Evolutionary conservation across 2,888 invertebrate species (phyloP).

Genomic region (Eledona agricola): DNA sequence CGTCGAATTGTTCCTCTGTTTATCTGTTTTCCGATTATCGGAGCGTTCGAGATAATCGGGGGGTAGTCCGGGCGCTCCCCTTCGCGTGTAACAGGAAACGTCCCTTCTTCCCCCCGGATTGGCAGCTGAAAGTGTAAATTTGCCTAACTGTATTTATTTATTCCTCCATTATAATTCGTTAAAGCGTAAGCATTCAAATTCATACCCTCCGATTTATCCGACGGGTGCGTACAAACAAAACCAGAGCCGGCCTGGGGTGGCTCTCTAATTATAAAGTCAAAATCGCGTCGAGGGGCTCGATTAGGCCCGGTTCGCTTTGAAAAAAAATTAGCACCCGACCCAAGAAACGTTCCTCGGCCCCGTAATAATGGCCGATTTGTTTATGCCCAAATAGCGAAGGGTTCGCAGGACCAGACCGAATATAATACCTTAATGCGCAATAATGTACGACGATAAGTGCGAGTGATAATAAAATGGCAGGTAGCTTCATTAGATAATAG

Average conservation of each 20-base stretch:
- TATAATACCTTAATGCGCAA: constrained; percentile 28
- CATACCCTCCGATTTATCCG: constrained; percentile 60
- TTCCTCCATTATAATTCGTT: constrained; percentile 62
- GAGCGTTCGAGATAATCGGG: constrained; percentile 23
- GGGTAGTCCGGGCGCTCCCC: constrained; percentile 17
- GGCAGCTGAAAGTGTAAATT: constrained; percentile 62
- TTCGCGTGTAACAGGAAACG: constrained; percentile 29
- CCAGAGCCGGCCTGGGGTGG: constrained; percentile 49
- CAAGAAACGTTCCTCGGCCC: constrained; percentile 46
- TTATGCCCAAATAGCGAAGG: constrained; percentile 39
- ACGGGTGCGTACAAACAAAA: constrained; percentile 57
- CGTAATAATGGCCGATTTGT: constrained; percentile 51
- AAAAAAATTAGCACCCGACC: constrained; percentile 41
- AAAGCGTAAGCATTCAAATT: constrained; percentile 60
- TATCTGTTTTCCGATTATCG: constrained; percentile 26
- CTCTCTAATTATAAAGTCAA: constrained; percentile 63
- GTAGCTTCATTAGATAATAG: constrained; percentile 42
- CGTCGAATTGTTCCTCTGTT: constrained; percentile 24
- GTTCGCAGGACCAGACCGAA: constrained; percentile 16
- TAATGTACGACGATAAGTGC: constrained; percentile 38
- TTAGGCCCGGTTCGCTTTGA: constrained; percentile 22
- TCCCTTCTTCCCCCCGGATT: constrained; percentile 38
- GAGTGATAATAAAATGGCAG: constrained; percentile 40
- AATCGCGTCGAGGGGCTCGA: constrained; percentile 50
- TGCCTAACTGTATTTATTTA: constrained; percentile 62